Base-by-base conservation (phyloP, 1,140 invertebrate genomes). In the Gryllus bimaculatus region DNA sequence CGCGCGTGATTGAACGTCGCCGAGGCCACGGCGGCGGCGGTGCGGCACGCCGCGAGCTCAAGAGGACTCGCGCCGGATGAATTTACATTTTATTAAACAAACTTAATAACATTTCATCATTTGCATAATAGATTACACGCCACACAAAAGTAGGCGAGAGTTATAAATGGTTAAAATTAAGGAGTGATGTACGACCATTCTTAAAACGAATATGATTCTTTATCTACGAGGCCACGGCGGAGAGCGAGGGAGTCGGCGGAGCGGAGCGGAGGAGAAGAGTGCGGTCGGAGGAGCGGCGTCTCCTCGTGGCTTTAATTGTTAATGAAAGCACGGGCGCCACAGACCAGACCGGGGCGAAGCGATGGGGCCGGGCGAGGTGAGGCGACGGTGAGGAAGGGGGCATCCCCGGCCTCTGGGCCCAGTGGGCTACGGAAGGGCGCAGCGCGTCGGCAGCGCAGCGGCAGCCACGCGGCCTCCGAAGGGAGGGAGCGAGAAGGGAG, bases 51-150 rank as follows among this genome's bases (percentile, higher is more conserved):
- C 10, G 54, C 54, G 54, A 66, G 54, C 54, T 18, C 54, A 66
- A 66, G 54, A 66, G 10, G 54, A 66, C 54, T 18, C 54, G 18
- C 54, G 54, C 54, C 2, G 18, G 10, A 66, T 66, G 54, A 66
- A 66, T 66, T 66, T 66, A 66, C 54, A 66, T 66, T 66, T 66
- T 66, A 66, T 66, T 66, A 66, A 66, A 66, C 54, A 66, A 66
- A 66, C 54, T 66, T 66, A 66, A 66, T 66, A 66, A 66, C 54
- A 66, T 66, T 66, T 66, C 54, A 18, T 66, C 54, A 66, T 66
- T 66, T 66, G 54, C 54, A 66, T 66, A 66, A 66, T 66, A 66
- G 54, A 66, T 66, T 66, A 66, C 54, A 66, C 18, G 54, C 54
- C 54, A 66, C 54, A 66, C 54, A 66, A 66, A 66, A 66, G 54